Evolutionary conservation across 2,797 vertebrate genomes (phyloP).

Genomic region (Poecilia velifera): DNA sequence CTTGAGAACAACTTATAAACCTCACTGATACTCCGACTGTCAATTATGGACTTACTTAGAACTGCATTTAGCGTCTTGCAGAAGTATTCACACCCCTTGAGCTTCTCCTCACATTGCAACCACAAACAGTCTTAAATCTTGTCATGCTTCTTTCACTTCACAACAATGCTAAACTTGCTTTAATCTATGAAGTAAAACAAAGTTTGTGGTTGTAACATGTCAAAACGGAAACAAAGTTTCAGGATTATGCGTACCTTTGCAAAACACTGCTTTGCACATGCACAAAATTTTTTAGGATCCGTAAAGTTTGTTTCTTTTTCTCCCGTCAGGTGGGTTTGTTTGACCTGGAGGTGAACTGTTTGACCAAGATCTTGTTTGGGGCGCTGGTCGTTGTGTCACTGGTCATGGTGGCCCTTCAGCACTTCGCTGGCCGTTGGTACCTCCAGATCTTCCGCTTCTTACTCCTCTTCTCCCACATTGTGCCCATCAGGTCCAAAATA

Average conservation of each 20-base stretch:
- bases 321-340: slow-evolving; percentile 91
- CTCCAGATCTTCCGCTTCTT: slow-evolving; percentile 98
- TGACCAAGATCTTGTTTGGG: slow-evolving; percentile 97
- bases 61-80: neutral
- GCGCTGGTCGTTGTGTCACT: slow-evolving; percentile 94
- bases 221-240: no score
- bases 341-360: slow-evolving; percentile 97
- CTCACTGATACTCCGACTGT: neutral
- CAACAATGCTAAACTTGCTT: no score
- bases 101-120: neutral
- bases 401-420: slow-evolving; percentile 98
- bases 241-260: no score
- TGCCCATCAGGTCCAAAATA: slow-evolving; percentile 91
- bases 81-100: neutral
- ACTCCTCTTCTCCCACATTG: slow-evolving; percentile 96
- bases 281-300: no score
- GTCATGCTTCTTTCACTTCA: no score
- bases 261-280: no score
- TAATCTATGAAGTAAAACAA: no score
- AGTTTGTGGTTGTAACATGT: no score
- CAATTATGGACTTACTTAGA: neutral
- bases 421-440: slow-evolving; percentile 97
- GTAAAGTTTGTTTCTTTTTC: slow-evolving; percentile 13
- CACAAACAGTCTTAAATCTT: no score
- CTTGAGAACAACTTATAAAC: neutral